Evolutionary conservation across 2,888 invertebrate genomes (phyloP), one percentile per base, ranked within the genome.

Genomic region (Mystacides longicornis): DNA sequence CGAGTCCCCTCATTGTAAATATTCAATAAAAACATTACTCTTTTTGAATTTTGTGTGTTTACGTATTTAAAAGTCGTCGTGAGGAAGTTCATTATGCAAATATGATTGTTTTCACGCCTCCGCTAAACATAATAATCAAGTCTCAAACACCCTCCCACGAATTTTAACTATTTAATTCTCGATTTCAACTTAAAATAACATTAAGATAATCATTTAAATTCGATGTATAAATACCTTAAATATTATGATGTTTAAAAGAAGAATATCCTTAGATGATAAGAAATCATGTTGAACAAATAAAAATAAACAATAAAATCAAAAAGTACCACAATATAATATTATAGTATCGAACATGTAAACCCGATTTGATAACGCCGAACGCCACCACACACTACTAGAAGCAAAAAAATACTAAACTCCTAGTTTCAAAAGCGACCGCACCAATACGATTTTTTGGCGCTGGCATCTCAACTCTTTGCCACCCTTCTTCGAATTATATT

Each of bases 391-490:
- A 45, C 37, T 3, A 37, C 37, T n/a, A 16, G n/a, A 37, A 37
- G 37, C 37, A 37, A 55, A 55, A 46, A 50, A 49, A 49, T 51
- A 55, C 50, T 55, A 50, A 51, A n/a, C n/a, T n/a, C n/a, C 1
- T 51, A 54, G 53, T 57, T 53, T 33, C 31, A n/a, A 50, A 53
- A 57, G 57, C 57, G 53, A 45, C 48, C 56, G 52, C 37, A 37
- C 19, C 19, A 53, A 27, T 37, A 37, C 37, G 16, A 7, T 37
- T 37, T 37, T 37, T 4, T 56, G 49, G 56, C 56, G 56, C 56
- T 56, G 33, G n/a, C n/a, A 31, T 51, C 33, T 50, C 23, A 37
- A 42, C 37, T 33, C 51, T 37, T 3, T 27, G 7, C n/a, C 37
- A 37, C 37, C 37, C 37, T 37, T 16, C 37, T 37, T 16, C 4